These are phyloP conservation scores for Mastomys natalensis DNA, from an alignment of 2,113 vertebrate genomes.

Conservation along the genomic window DNA sequence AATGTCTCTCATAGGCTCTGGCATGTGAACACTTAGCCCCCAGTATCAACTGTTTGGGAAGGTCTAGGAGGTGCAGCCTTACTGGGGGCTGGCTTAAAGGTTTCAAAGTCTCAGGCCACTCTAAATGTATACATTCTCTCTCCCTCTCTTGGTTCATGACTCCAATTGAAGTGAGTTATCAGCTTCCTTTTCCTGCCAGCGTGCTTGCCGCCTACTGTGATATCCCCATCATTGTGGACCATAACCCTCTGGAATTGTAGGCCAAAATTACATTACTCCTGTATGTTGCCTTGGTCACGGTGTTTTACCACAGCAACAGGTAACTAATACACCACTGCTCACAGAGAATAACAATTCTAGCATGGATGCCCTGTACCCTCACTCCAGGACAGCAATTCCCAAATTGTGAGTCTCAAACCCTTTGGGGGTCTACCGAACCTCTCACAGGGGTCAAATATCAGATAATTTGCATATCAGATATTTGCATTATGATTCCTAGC, in stretches of 20 bases:
- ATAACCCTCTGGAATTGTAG: background rate
- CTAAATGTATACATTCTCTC: no score
- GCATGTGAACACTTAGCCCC: background rate
- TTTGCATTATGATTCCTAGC: no score
- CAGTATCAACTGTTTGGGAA: background rate
- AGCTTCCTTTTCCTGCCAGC: background rate
- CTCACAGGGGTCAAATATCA: no score
- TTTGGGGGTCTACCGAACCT: no score
- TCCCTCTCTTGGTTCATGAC: background rate
- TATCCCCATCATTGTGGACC: background rate
- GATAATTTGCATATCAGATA: no score
- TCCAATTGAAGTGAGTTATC: background rate
- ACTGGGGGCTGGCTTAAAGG: background rate
- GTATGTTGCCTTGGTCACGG: background rate
- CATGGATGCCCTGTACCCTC: background rate
- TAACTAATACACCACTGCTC: background rate
- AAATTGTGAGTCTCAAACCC: no score
- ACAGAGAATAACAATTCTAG: background rate
- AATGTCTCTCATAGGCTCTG: background rate
- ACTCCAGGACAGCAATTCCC: no score
- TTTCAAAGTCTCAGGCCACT: background rate
- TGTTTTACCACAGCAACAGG: background rate
- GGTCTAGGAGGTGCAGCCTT: background rate
- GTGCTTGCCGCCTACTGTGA: background rate
- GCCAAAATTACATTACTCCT: background rate